Conservation (phyloP, 2,888 invertebrate species). For the Flexamia atlantica region DNA sequence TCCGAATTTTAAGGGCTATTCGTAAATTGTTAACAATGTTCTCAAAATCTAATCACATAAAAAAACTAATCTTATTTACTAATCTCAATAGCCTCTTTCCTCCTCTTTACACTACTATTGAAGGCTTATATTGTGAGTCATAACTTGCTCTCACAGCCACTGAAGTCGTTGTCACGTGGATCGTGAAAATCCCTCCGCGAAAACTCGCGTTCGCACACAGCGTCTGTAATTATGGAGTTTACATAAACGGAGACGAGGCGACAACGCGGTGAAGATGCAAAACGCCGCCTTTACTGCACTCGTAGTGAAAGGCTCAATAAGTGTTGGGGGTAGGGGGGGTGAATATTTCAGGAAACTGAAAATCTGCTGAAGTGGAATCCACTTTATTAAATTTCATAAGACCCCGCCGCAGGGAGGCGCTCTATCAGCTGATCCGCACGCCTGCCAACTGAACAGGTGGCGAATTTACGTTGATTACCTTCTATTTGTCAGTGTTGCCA, state of each 20-base stretch:
- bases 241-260: slow-evolving; percentile 38
- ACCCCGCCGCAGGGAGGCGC: slow-evolving; percentile 19
- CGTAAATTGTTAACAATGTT: too few species aligned
- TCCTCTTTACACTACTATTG: too few species aligned
- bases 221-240: slow-evolving; percentile 5
- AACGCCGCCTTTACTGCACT: slow-evolving; percentile 8
- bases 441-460: slow-evolving; percentile 34
- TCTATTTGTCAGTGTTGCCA: slow-evolving; percentile 25
- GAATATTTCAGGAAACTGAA: slow-evolving; percentile 47
- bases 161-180: not conserved
- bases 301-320: not conserved
- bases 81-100: too few species aligned
- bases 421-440: slow-evolving; percentile 45
- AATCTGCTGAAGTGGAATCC: slow-evolving; percentile 53
- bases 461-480: slow-evolving; percentile 7
- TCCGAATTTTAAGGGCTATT: too few species aligned
- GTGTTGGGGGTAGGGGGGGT: not conserved
- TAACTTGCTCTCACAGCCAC: too few species aligned
- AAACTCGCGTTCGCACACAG: not conserved
- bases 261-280: slow-evolving; percentile 4
- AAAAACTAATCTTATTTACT: too few species aligned
- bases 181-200: not conserved
- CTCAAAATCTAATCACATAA: too few species aligned
- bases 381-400: slow-evolving; percentile 56
- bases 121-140: not conserved